Conservation (phyloP, 2,888 invertebrate genomes). For the Merodon equestris region DNA sequence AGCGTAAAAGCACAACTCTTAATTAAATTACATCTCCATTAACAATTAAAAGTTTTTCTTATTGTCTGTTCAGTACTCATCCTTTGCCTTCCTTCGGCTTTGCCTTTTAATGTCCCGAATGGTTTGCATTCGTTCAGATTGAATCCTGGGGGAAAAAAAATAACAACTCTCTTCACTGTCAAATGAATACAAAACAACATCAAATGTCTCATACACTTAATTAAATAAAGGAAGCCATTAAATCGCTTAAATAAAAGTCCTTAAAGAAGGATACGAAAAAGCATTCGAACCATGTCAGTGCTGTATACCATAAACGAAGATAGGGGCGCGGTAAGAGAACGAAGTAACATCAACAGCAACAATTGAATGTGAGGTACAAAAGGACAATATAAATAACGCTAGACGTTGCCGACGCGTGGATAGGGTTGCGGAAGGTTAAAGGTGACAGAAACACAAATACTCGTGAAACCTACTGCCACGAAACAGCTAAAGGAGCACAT, state of each 20-base stretch:
- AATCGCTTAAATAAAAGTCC: constrained; percentile 63
- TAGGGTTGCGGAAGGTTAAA: constrained; percentile 39
- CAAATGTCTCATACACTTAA: constrained; percentile 64
- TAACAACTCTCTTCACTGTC: constrained; percentile 24
- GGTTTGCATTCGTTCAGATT: constrained; percentile 26
- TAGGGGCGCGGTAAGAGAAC: constrained; percentile 7
- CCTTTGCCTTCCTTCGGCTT: not conserved
- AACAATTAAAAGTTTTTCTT: constrained; percentile 55
- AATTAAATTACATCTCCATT: constrained; percentile 60
- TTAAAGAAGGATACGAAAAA: constrained; percentile 36
- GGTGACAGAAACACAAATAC: constrained; percentile 5
- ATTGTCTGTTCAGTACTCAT: constrained; percentile 31
- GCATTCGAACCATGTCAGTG: constrained; percentile 14
- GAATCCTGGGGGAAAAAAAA: constrained; percentile 5
- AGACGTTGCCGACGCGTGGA: constrained; percentile 41
- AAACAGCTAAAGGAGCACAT: no score
- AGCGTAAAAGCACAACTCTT: constrained; percentile 40
- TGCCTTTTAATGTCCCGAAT: constrained; percentile 5
- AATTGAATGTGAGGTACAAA: constrained; percentile 51
- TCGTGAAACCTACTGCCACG: no score
- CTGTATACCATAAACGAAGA: not conserved
- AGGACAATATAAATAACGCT: constrained; percentile 52
- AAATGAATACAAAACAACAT: constrained; percentile 38
- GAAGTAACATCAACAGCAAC: constrained; percentile 33
- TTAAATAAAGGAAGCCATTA: constrained; percentile 66